Base-by-base conservation (phyloP, 1,140 invertebrate genomes). In the Drosophila rufa region DNA sequence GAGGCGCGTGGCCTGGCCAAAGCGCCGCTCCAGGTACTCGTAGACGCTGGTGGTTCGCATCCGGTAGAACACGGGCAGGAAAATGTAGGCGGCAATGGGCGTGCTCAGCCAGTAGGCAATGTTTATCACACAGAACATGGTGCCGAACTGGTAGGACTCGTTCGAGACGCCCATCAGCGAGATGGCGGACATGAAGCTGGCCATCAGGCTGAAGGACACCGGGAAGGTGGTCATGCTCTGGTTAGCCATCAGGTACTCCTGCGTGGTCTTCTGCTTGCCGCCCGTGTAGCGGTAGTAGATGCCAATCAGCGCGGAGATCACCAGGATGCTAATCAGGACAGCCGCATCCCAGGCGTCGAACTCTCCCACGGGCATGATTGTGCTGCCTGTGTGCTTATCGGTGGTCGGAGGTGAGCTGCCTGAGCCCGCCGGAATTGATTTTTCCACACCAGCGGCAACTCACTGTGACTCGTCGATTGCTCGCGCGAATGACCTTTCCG, bases 121-220 rank as follows among this genome's bases (percentile, higher is more conserved):
- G 90, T 98, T 98, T 15, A 98, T 98, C 5, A 96, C 94, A 22
- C 97, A 94, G 93, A 98, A 98, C 80, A 97, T 95, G 50, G 96
- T 96, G 12, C 97, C 97, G 92, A 95, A 96, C 55, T 94, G 95
- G 75, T 92, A 92, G 0, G 91, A 79, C 92, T 98, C 97, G 40
- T 96, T 95, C 2, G 97, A 96, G 15, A 98, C 96, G 11, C 98
- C 98, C 48, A 99, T 94, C 12, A 99, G 93, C 0, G 98, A 97
- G 27, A 99, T 96, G n/a, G 98, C 97, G 0, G 98, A 99, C 97
- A 99, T 98, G 86, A 99, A 99, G 38, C 97, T 98, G 4, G 98
- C 97, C 96, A 98, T 97, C 2, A 98, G 92, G 9, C 97, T 97
- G 73, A 98, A 96, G 8, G 96, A 96, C 0, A 98, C 97, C 1